Evolutionary conservation across 2,113 vertebrate species (phyloP).

Genomic region (Nothocercus nigrocapillus): DNA sequence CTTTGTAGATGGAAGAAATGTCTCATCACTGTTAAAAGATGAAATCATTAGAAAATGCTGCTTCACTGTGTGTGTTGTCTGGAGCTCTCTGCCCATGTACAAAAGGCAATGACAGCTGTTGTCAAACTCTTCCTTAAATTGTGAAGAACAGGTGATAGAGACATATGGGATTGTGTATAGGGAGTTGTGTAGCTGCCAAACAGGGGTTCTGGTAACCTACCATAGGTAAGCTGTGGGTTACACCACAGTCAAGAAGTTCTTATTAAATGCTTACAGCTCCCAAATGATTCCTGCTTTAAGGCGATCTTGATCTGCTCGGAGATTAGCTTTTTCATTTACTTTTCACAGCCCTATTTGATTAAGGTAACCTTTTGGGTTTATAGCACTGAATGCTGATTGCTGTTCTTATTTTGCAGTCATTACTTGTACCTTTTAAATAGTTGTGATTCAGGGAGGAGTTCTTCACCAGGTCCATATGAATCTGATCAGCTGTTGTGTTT

Average conservation of each 20-base stretch:
- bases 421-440: not conserved
- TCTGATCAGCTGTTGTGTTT: not conserved
- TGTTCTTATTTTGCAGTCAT: not conserved
- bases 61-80: constrained; percentile 8
- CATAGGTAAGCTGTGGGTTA: not conserved
- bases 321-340: not conserved
- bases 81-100: not conserved
- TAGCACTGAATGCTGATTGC: not conserved
- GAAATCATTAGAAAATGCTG: not conserved
- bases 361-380: not conserved
- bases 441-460: not conserved
- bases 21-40: constrained; percentile 23
- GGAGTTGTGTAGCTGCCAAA: constrained; percentile 16
- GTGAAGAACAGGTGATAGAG: not conserved
- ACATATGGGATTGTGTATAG: too few relatives aligned
- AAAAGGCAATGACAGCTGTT: not conserved
- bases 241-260: not conserved
- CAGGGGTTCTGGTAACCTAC: not conserved
- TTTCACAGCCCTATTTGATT: not conserved
- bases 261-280: not conserved
- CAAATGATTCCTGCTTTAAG: not conserved
- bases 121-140: not conserved
- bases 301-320: not conserved
- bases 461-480: not conserved
- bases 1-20: constrained; percentile 44